Conservation (phyloP, 2,113 vertebrate genomes). For the Tursiops truncatus region DNA sequence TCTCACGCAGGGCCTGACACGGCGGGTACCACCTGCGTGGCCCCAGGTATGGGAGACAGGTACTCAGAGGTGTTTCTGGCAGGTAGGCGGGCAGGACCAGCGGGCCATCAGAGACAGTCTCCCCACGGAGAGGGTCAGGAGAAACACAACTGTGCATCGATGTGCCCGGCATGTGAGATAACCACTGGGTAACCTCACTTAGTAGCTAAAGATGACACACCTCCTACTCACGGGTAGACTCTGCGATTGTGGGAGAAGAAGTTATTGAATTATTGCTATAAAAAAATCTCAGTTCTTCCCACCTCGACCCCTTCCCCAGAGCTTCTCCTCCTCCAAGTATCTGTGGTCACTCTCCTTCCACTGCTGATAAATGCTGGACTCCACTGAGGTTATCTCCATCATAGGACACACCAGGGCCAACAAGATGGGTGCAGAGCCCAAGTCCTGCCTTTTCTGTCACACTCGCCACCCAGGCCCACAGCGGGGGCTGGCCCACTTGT, state of each 20-base stretch:
- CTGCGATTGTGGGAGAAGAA: not conserved
- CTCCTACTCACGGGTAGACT: not conserved
- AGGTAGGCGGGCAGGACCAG: not conserved
- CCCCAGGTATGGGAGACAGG: not conserved
- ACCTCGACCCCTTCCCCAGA: not conserved
- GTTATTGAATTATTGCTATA: too few species aligned
- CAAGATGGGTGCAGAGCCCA: fast-evolving
- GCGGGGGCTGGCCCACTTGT: fast-evolving
- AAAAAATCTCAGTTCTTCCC: not conserved
- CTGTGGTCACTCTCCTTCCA: not conserved
- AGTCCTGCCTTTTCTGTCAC: not conserved
- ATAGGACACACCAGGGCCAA: not conserved
- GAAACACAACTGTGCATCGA: not conserved
- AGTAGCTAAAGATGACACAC: not conserved
- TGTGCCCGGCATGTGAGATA: fast-evolving
- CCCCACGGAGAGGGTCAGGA: not conserved
- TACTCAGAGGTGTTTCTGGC: too few species aligned
- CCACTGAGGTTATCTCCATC: not conserved
- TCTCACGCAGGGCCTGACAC: not conserved
- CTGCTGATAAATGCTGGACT: not conserved
- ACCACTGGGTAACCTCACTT: not conserved
- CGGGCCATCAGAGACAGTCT: not conserved
- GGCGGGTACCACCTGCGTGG: not conserved
- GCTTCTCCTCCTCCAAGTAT: not conserved
- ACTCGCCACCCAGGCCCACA: not conserved